Evolutionary conservation across 2,113 vertebrate genomes (phyloP), one percentile per base, ranked within the genome.

Genomic region (Melanotaenia duboulayi): DNA sequence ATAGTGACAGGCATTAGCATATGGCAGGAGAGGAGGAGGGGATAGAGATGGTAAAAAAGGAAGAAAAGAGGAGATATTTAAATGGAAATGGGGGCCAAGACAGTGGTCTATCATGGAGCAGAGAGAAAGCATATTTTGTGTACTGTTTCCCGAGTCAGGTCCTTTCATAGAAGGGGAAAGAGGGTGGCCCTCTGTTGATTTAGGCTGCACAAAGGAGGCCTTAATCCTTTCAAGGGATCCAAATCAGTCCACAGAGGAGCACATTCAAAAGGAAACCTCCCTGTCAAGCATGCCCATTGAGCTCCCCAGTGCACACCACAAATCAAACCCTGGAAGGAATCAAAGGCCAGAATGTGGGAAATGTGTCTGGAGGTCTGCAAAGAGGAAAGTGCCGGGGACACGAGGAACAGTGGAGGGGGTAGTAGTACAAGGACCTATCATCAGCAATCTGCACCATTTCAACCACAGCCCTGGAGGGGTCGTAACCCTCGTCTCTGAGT

Each of bases 221-320:
- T 90, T 97, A 97, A 97, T 97, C 96, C 95, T 96, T 97, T 97
- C 95, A 96, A 94, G 96, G 94, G 94, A 95, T 95, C 94, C 95
- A 96, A 97, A 96, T 96, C 95, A 84, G 82, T 94, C 93, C 91
- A 92, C 90, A 93, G 93, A 94, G 95, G 92, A 95, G 94, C 91
- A 93, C 89, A 92, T 92, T 74, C 4, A 91, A 94, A 92, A 96
- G 93, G 95, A 96, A 96, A 93, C 84, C 92, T 94, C 94, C 94
- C 95, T 94, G 95, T 96, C 95, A 96, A 95, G 93, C 92, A 85
- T 11, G 86, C 89, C 90, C 80, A 95, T 96, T 97, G 95, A 96
- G 86, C 89, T 84, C 24, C 83, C 90, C 93, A 90, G 94, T 87
- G 94, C 94, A 95, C 81, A 92, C 94, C 93, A 94, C 94, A 95